phyloP scores from a whole-genome alignment of 2,797 vertebrate species.

The Gobio occitaniae region DNA sequence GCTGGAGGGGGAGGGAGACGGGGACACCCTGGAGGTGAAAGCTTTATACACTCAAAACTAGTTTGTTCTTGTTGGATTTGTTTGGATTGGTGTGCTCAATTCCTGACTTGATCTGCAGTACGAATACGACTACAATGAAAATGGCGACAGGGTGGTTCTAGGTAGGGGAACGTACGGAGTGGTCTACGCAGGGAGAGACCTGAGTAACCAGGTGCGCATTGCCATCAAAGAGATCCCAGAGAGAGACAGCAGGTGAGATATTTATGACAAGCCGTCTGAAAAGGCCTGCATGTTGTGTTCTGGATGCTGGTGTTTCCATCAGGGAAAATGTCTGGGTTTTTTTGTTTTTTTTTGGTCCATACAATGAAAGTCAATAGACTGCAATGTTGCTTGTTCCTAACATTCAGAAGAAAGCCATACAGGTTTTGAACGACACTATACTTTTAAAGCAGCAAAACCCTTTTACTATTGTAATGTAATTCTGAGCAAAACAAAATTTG shows the following conservation, averaged over 20 bases:
- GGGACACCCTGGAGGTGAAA: constrained; percentile 90
- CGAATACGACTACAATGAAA: constrained; percentile 86
- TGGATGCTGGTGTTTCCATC: not conserved
- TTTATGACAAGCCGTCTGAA: not conserved
- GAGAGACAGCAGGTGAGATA: constrained; percentile 85
- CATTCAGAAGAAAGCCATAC: not conserved
- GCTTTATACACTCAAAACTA: not conserved
- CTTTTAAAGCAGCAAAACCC: not conserved
- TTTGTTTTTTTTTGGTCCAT: not conserved
- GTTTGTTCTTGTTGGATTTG: not conserved
- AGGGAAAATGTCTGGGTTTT: not conserved
- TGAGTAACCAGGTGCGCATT: constrained; percentile 89
- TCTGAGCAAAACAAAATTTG: too few relatives aligned
- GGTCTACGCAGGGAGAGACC: constrained; percentile 89
- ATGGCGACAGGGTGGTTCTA: constrained; percentile 82
- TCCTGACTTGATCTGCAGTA: constrained; percentile 74
- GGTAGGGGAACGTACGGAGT: constrained; percentile 91
- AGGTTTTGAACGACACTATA: not conserved
- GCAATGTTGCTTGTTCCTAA: not conserved
- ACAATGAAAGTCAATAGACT: not conserved
- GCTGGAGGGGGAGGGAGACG: constrained; percentile 88
- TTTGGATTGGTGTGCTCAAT: constrained; percentile 9
- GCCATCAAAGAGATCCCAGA: constrained; percentile 96
- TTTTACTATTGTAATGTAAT: too few relatives aligned
- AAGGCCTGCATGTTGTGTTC: not conserved